phyloP scores from a whole-genome alignment of 1,140 invertebrate genomes.

The Propsilocerus akamusi region DNA sequence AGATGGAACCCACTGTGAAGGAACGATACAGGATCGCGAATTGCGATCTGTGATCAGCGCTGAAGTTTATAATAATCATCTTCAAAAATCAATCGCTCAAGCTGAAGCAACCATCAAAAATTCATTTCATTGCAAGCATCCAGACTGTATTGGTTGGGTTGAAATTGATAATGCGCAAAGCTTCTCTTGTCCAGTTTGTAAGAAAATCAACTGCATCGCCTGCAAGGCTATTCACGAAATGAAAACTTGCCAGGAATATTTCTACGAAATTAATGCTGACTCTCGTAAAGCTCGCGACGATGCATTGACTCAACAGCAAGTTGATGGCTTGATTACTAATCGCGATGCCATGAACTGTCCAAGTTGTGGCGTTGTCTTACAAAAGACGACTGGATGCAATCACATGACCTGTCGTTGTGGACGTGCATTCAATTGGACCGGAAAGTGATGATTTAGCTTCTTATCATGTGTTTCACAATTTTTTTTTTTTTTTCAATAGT shows the following conservation, averaged over 20 bases:
- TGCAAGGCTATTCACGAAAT: neutral
- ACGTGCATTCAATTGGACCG: no score
- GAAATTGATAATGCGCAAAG: neutral
- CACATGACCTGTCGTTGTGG: neutral
- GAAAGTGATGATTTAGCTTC: no score
- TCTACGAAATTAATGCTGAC: no score
- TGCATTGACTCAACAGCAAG: neutral
- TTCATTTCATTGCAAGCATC: neutral
- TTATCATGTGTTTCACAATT: no score
- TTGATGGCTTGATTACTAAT: neutral
- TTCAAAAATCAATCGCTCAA: neutral
- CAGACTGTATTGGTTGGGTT: neutral
- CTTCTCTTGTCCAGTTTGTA: neutral
- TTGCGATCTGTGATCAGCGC: neutral
- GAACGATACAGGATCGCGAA: neutral
- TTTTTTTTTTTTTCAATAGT: no score
- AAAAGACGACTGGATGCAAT: neutral
- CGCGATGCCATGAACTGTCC: neutral
- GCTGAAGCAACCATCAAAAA: neutral
- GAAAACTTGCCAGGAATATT: neutral
- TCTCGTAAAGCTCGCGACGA: no score
- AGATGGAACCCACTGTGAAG: neutral
- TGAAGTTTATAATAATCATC: neutral
- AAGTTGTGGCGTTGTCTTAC: neutral
- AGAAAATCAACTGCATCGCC: neutral